These are phyloP conservation scores for Eledona agricola DNA, from an alignment of 2,888 invertebrate genomes.

Conservation along the genomic window DNA sequence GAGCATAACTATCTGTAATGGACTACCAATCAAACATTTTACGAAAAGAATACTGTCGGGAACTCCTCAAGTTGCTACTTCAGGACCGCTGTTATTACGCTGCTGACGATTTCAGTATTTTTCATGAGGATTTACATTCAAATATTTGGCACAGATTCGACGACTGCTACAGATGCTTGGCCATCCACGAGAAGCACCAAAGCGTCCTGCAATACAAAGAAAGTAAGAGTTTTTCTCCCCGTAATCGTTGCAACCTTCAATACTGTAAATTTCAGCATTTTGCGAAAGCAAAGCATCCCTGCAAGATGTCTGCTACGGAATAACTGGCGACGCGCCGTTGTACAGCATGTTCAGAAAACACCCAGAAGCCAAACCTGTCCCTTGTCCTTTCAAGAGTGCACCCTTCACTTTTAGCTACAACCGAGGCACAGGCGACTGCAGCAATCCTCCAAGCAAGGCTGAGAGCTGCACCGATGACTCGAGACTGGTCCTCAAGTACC, in stretches of 20 bases:
- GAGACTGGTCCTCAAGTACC: slow-evolving; percentile 79
- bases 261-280: slow-evolving; percentile 64
- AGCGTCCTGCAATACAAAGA: slow-evolving; percentile 85
- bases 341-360: slow-evolving; percentile 80
- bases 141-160: slow-evolving; percentile 60
- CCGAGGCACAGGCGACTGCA: slow-evolving; percentile 78
- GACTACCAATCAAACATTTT: too few relatives aligned
- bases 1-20: too few relatives aligned
- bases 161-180: slow-evolving; percentile 78
- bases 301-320: slow-evolving; percentile 71
- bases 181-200: slow-evolving; percentile 78
- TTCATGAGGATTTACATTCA: too few relatives aligned
- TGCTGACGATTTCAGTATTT: too few relatives aligned
- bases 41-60: too few relatives aligned
- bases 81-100: too few relatives aligned
- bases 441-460: slow-evolving; percentile 77
- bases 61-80: too few relatives aligned
- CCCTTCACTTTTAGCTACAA: slow-evolving; percentile 85
- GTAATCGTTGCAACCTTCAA: background rate
- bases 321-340: slow-evolving; percentile 76
- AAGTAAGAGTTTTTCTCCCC: slow-evolving; percentile 68
- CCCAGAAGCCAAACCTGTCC: slow-evolving; percentile 70
- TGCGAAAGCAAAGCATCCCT: slow-evolving; percentile 69
- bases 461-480: slow-evolving; percentile 88
- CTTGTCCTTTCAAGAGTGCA: slow-evolving; percentile 82